Base-by-base conservation (phyloP, 2,888 invertebrate species). In the Nymphalis urticae region DNA sequence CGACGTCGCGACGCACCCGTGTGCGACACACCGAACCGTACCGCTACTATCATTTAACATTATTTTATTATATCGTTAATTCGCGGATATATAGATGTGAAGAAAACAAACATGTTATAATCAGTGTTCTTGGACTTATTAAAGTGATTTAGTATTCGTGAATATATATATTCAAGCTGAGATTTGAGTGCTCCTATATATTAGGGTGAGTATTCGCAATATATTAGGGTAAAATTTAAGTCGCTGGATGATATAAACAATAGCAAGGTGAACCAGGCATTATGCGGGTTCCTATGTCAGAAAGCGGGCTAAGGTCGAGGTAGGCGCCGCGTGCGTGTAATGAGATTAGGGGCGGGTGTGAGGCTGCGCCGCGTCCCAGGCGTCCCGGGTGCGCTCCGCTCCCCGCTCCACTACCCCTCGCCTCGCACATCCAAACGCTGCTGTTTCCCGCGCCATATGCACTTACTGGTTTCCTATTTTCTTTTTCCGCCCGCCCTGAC, bases 1-100 rank as follows among this genome's bases (percentile, higher is more conserved):
- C 89, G 86, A 87, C 90, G 90, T 88, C 90, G 90, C 91, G 90
- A 90, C 90, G 90, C 90, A 85, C 87, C 86, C 88, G 84, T 80
- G 84, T 82, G 86, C 85, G 82, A 85, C 78, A 78, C 76, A 75
- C 76, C 78, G 75, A 78, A 75, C 77, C 72, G 73, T 77, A 76
- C 77, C 79, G 79, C 76, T 76, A 79, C 80, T 77, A 72, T 78
- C 80, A 79, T 75, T 78, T 66, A 72, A 60, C 68, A 67, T 58
- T 70, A 62, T 75, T 75, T 76, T 73, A 72, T 71, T 73, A 17
- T 68, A 80, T 80, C 75, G 76, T 80, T 79, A 80, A 79, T 81
- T 80, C 79, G 74, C 70, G 72, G 70, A 56, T 63, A 66, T 68
- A 71, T 71, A 67, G 21, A 58, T 59, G 68, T 70, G 70, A 65